Conservation (phyloP, 1,140 invertebrate species). For the Caenorhabditis inopinata region DNA sequence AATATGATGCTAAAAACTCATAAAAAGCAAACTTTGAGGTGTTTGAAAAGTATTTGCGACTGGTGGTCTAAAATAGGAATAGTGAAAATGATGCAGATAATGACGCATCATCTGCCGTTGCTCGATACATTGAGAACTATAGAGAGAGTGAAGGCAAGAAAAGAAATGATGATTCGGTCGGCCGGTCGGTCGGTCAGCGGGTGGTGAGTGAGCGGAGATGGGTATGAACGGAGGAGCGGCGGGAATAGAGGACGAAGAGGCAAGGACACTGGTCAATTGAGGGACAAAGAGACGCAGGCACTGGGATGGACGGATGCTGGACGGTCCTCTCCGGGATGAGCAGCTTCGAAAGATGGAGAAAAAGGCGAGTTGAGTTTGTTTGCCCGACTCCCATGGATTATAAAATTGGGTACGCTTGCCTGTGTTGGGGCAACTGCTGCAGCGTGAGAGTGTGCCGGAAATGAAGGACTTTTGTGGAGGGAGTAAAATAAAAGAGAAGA, state of each 20-base stretch:
- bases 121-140: not conserved
- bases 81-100: constrained; percentile 11
- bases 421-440: constrained; percentile 18
- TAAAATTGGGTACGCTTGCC: constrained; percentile 27
- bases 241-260: constrained; percentile 29
- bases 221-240: constrained; percentile 23
- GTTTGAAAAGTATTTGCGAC: constrained; percentile 16
- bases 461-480: constrained; percentile 26
- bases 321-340: constrained; percentile 24
- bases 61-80: no score
- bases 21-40: constrained; percentile 16
- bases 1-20: not conserved
- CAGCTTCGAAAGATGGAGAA: constrained; percentile 21
- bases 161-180: constrained; percentile 27
- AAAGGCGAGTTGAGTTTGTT: constrained; percentile 25
- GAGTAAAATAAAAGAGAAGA: not conserved
- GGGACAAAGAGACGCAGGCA: constrained; percentile 9
- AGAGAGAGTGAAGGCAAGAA: not conserved
- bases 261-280: constrained; percentile 28
- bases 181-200: not conserved
- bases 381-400: constrained; percentile 33
- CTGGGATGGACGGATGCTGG: constrained; percentile 7
- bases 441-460: constrained; percentile 23
- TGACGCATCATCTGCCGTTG: constrained; percentile 24
- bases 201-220: not conserved